Percentiles rank a stretch among this genome's conserved stretches.
Conservation (phyloP, 2,797 vertebrate genomes). For the Muscicapa striata region DNA sequence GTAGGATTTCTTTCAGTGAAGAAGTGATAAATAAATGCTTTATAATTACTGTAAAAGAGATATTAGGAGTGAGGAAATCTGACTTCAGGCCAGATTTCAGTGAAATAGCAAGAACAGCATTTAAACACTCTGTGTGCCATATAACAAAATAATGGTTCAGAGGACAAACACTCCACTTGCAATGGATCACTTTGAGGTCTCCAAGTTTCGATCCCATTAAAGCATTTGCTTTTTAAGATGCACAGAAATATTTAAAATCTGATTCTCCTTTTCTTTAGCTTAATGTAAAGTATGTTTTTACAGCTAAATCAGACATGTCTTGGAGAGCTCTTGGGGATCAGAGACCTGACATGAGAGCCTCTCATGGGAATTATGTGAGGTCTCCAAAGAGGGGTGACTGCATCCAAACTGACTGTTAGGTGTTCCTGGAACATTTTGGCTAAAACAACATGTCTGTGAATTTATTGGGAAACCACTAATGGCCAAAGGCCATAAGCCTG, state of each 20-base stretch:
- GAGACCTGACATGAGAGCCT: neutral
- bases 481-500: neutral
- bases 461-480: neutral
- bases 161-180: neutral
- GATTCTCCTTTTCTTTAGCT: neutral
- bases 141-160: neutral
- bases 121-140: neutral
- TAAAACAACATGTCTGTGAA: neutral
- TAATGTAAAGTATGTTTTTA: neutral
- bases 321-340: neutral
- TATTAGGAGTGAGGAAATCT: neutral
- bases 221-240: neutral
- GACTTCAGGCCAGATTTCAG: neutral
- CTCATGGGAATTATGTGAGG: accelerated
- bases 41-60: neutral
- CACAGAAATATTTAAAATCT: neutral
- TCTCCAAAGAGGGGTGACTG: neutral
- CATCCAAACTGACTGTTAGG: neutral
- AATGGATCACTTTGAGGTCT: neutral
- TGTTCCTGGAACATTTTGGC: accelerated
- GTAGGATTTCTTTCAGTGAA: neutral
- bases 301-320: neutral
- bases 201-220: neutral
- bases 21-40: neutral
- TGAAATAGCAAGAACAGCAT: neutral